Evolutionary conservation across 2,113 vertebrate species (phyloP).

Genomic region (Gnathonemus echidnorhynchus): DNA sequence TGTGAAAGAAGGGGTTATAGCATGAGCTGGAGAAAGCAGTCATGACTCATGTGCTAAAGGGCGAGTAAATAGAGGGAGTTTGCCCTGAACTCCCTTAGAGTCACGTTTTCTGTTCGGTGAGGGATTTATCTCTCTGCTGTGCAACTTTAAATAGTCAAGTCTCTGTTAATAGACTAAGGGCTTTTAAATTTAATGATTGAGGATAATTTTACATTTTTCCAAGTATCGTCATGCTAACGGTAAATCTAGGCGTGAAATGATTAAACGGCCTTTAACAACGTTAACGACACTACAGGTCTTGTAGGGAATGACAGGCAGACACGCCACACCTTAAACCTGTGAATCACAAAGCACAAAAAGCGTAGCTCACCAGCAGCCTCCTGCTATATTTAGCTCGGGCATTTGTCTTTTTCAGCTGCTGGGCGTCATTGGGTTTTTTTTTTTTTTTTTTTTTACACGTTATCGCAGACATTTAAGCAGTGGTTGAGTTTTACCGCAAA

Average conservation of each 20-base stretch:
- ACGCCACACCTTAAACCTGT: background rate
- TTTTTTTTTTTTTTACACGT: background rate
- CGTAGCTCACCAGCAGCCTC: background rate
- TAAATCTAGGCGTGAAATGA: background rate
- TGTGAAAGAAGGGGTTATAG: constrained; percentile 34
- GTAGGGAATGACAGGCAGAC: background rate
- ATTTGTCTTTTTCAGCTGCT: background rate
- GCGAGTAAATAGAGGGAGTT: background rate
- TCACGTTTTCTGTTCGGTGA: background rate
- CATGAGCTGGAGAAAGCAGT: background rate
- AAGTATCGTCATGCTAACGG: background rate
- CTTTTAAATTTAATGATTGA: background rate
- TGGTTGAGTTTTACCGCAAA: background rate
- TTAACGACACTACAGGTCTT: background rate
- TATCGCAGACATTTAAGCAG: background rate
- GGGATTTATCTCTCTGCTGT: background rate
- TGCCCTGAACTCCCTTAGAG: background rate
- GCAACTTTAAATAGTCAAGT: too few species aligned
- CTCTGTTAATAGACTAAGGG: background rate
- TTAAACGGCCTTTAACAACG: background rate
- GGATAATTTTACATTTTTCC: background rate
- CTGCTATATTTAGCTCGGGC: background rate
- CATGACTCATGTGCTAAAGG: background rate
- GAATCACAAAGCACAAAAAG: background rate
- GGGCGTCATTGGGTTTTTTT: background rate